Base-by-base conservation (phyloP, 2,888 invertebrate genomes). In the Steinernema hermaphroditum region DNA sequence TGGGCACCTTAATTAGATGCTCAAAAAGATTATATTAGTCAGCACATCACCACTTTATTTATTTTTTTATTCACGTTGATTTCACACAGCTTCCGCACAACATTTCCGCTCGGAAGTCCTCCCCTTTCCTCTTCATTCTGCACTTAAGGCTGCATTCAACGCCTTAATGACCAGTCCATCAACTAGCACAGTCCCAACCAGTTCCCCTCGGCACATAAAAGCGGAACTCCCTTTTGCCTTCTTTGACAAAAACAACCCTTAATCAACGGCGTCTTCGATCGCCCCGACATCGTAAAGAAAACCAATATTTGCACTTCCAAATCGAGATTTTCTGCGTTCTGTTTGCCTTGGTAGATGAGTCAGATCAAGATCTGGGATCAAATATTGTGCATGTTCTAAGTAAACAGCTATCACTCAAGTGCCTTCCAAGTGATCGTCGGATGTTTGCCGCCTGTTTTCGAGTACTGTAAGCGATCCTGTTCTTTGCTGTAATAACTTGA, bases 231-330 rank as follows among this genome's bases (percentile, higher is more conserved):
- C n/a, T 37, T 12, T 37, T 12, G 37, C 12, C 37, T 37, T 37
- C 46, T 46, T 6, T 46, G 16, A 46, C 46, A 46, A 46, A 46
- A 46, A 46, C 46, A 46, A 19, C 46, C 19, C 46, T 46, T 46
- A 46, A 46, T 46, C 46, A 46, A 9, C 46, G 41, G 41, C 19
- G 6, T 16, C 46, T 19, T n/a, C 46, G 16, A 19, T 19, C 46
- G 46, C 46, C 46, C 4, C 16, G 46, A n/a, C 46, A 16, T 19
- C 8, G 8, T 46, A 46, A 46, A 46, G 19, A 4, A 46, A 46
- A 46, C 19, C n/a, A 46, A 46, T 46, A 16, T 46, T 46, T 46
- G 46, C 46, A 46, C 46, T 46, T 46, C n/a, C 46, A 46, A n/a
- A 16, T 46, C 46, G 37, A 37, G 37, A 12, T 16, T n/a, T 6